phyloP scores from a whole-genome alignment of 2,888 invertebrate genomes.

The Macrosiphum euphorbiae region DNA sequence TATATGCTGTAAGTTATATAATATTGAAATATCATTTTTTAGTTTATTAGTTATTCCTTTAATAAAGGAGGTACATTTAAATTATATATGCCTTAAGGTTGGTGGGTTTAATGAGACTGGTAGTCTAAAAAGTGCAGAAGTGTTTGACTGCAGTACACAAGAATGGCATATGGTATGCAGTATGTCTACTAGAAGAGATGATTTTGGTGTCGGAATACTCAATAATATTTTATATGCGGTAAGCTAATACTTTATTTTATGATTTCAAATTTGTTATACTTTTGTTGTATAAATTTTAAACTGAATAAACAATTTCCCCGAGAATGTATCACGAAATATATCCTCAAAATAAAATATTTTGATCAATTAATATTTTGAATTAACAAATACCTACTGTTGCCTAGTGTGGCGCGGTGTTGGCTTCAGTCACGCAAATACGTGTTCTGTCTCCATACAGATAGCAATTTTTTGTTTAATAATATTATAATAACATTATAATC shows the following conservation, averaged over 20 bases:
- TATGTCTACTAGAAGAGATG: constrained; percentile 92
- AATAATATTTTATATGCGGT: constrained; percentile 83
- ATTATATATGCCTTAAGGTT: constrained; percentile 70
- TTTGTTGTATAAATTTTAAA: background rate
- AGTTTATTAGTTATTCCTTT: background rate
- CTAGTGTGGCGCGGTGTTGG: too few relatives aligned
- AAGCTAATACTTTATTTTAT: constrained; percentile 68
- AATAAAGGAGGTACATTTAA: too few relatives aligned
- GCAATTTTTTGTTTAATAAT: too few relatives aligned
- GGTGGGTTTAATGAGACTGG: constrained; percentile 95
- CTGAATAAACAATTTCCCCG: too few relatives aligned
- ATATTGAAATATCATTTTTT: background rate
- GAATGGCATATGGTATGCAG: constrained; percentile 85
- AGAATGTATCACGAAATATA: too few relatives aligned
- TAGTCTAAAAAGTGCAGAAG: constrained; percentile 91
- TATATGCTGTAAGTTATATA: constrained; percentile 81
- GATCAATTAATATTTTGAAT: too few relatives aligned
- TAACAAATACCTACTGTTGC: too few relatives aligned
- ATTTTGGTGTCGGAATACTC: constrained; percentile 91
- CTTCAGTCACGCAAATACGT: too few relatives aligned
- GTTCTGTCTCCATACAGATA: too few relatives aligned
- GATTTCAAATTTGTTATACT: background rate
- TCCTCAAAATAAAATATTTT: too few relatives aligned
- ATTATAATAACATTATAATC: too few relatives aligned
- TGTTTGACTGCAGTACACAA: constrained; percentile 83